Percentiles rank a stretch among this genome's conserved stretches.
Conservation (phyloP, 2,888 invertebrate genomes). For the Eledone cirrhosa region DNA sequence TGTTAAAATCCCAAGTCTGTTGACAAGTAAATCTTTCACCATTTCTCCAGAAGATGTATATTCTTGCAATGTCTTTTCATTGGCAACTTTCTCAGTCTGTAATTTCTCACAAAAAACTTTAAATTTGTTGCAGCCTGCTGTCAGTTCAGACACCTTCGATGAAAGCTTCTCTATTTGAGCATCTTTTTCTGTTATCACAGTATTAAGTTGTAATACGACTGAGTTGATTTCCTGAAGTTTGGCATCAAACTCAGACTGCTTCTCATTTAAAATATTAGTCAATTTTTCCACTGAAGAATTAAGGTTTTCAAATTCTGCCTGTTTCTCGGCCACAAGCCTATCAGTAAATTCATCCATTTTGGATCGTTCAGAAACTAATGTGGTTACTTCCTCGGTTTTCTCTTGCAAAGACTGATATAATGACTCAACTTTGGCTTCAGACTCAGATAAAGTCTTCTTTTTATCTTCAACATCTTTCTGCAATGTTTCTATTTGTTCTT, state of each 20-base stretch:
- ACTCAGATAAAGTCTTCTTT: not conserved
- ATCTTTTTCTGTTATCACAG: not conserved
- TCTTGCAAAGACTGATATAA: conserved; percentile 17
- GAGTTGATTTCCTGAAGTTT: not conserved
- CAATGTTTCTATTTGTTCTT: conserved; percentile 24
- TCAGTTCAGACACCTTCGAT: not conserved
- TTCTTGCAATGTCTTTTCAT: too few species aligned
- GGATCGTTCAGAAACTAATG: conserved; percentile 5
- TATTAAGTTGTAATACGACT: not conserved
- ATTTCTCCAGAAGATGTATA: too few species aligned
- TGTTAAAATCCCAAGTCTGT: too few species aligned
- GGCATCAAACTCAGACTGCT: not conserved
- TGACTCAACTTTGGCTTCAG: not conserved
- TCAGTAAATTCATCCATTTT: not conserved
- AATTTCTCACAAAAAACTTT: too few species aligned
- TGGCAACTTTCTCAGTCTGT: too few species aligned
- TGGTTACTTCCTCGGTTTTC: not conserved
- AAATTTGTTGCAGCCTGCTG: not conserved
- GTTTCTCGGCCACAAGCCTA: not conserved
- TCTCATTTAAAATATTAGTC: not conserved
- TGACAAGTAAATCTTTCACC: too few species aligned
- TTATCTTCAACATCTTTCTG: conserved; percentile 28
- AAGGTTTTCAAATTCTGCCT: not conserved
- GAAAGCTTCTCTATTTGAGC: conserved; percentile 10
- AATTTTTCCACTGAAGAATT: not conserved